A percentile compares a stretch with the other conserved stretches of the same genome.
phyloP scores from a whole-genome alignment of 2,888 invertebrate species.

The Danaus chrysippus region DNA sequence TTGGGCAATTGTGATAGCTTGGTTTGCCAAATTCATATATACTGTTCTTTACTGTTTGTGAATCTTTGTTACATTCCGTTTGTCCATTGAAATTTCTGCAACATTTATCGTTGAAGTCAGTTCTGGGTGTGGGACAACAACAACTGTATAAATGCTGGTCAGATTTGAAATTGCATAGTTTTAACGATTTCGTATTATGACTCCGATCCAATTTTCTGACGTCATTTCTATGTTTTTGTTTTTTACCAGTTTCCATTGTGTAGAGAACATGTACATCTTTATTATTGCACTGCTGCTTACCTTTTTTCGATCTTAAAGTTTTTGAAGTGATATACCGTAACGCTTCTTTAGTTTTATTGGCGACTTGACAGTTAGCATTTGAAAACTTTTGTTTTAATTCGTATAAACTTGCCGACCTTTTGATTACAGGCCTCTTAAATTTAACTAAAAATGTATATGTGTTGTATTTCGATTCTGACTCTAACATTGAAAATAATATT shows the following conservation, averaged over 20 bases:
- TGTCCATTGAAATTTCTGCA: too few relatives aligned
- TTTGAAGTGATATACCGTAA: neutral
- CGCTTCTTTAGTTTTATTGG: slow-evolving; percentile 4
- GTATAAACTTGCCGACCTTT: slow-evolving; percentile 9
- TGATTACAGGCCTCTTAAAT: neutral
- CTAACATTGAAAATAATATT: neutral
- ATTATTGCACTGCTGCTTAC: slow-evolving; percentile 6
- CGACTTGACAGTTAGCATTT: neutral
- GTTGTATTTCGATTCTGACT: neutral
- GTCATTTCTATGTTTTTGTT: slow-evolving; percentile 14
- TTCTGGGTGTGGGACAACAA: too few relatives aligned
- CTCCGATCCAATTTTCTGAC: slow-evolving; percentile 13
- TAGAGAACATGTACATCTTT: slow-evolving; percentile 31
- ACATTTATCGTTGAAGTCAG: too few relatives aligned
- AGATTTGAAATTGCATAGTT: slow-evolving; percentile 7
- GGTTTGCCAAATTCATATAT: too few relatives aligned
- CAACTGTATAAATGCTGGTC: neutral
- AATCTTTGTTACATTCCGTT: too few relatives aligned
- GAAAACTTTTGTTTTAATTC: slow-evolving; percentile 14
- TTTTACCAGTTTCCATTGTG: slow-evolving; percentile 25
- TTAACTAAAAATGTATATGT: neutral
- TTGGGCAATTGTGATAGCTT: too few relatives aligned
- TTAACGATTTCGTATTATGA: slow-evolving; percentile 24
- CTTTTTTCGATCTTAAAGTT: neutral
- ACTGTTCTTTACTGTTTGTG: too few relatives aligned